Base-by-base conservation (phyloP, 2,888 invertebrate species). In the Hedya salicella region DNA sequence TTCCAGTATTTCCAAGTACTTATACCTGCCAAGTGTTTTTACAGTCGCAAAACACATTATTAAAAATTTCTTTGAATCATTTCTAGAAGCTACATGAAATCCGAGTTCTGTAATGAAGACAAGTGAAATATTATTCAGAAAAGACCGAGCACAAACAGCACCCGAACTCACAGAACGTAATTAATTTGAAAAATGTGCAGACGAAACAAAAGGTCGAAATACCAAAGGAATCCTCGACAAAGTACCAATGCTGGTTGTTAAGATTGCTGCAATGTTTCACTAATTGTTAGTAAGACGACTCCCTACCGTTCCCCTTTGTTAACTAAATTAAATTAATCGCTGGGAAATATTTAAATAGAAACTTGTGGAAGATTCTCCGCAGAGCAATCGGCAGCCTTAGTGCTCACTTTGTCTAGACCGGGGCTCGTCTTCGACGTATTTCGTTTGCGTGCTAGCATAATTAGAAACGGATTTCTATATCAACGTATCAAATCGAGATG, bases 301-400 rank as follows among this genome's bases (percentile, higher is more conserved):
- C 75, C 75, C 75, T 77, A 73, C 75, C 76, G 78, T 83, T 80
- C 54, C 76, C 83, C 80, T 88, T 87, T 88, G 87, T 88, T 87
- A 88, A 86, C 81, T 86, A 83, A 89, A 88, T 88, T 87, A 87
- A 88, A 87, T 88, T 88, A 88, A 89, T 89, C 87, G 88, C 80
- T 77, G 85, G 86, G 88, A 89, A 90, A 89, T 89, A 88, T 88
- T 89, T 88, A 87, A 89, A 89, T 83, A 68, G 69, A 67, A 70
- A 68, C 62, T 64, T 56, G 53, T 68, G 60, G 62, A 68, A 68
- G 68, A 70, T 68, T 68, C 68, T 63, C 56, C n/a, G 42, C 53
- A 60, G 63, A 53, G 67, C 57, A 67, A 68, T 70, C 67, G 69
- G 65, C 54, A 68, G 62, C 64, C 68, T 59, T 70, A 62, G 49